Conservation (phyloP, 2,888 invertebrate genomes). For the Elysia crispata region DNA sequence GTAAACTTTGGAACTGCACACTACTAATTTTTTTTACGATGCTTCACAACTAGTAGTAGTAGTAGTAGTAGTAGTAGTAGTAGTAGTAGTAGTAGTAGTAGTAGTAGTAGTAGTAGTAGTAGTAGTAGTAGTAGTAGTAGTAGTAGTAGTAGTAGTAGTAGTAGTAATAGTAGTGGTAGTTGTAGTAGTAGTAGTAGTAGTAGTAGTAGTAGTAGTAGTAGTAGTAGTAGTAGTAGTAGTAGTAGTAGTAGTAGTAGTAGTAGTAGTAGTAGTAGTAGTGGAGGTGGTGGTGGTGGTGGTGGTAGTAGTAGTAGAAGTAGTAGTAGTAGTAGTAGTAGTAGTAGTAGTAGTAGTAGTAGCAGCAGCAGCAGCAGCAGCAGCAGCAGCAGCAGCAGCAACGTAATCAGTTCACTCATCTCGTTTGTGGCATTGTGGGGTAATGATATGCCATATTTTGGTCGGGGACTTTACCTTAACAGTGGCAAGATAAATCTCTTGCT, state of each 20-base stretch:
- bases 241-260: constrained; percentile 31
- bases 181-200: constrained; percentile 17
- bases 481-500: too few species aligned
- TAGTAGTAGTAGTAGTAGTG: constrained; percentile 18
- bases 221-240: constrained; percentile 25
- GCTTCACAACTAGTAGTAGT: neutral
- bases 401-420: neutral
- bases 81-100: neutral
- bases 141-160: neutral
- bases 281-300: constrained; percentile 7
- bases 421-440: too few species aligned
- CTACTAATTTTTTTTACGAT: too few species aligned
- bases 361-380: neutral
- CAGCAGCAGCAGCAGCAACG: neutral
- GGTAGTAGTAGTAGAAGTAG: constrained; percentile 14
- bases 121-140: neutral
- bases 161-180: neutral
- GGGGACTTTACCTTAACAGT: too few species aligned
- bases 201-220: constrained; percentile 20
- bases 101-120: neutral
- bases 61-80: neutral
- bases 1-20: too few species aligned
- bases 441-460: too few species aligned
- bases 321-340: constrained; percentile 31
- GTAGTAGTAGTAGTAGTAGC: constrained; percentile 22